Evolutionary conservation across 1,140 invertebrate genomes (phyloP).

Genomic region (Drosophila parvula): DNA sequence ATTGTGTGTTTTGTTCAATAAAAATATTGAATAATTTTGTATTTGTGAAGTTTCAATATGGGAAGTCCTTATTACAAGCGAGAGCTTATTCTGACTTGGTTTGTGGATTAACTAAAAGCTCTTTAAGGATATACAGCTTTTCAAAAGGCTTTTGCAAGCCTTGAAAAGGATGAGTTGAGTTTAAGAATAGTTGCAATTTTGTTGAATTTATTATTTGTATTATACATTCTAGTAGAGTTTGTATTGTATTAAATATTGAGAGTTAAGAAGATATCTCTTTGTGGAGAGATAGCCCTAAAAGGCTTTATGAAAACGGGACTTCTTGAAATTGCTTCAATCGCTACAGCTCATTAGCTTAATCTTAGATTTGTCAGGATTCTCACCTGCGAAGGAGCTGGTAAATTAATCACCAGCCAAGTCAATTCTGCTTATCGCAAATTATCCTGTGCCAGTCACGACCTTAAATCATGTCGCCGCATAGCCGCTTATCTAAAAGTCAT

Average conservation of each 20-base stretch:
- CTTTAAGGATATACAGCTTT: background rate
- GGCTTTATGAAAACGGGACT: background rate
- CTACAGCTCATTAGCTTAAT: conserved; percentile 15
- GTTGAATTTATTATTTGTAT: background rate
- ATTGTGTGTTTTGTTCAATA: conserved; percentile 61
- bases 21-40: conserved; percentile 52
- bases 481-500: conserved; percentile 52
- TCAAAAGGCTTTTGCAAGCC: background rate
- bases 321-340: background rate
- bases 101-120: conserved; percentile 18
- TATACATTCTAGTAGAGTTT: too few relatives aligned
- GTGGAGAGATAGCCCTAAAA: background rate
- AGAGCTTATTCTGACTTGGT: background rate
- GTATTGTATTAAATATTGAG: background rate
- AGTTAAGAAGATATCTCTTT: background rate
- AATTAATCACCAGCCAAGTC: conserved; percentile 31
- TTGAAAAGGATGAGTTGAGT: background rate
- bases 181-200: background rate
- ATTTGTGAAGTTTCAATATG: background rate
- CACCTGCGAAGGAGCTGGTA: background rate
- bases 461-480: conserved; percentile 52
- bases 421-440: conserved; percentile 49
- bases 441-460: conserved; percentile 39
- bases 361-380: background rate
- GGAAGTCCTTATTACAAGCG: background rate